Evolutionary conservation across 2,888 invertebrate species (phyloP).

Genomic region (Apoda limacodes): DNA sequence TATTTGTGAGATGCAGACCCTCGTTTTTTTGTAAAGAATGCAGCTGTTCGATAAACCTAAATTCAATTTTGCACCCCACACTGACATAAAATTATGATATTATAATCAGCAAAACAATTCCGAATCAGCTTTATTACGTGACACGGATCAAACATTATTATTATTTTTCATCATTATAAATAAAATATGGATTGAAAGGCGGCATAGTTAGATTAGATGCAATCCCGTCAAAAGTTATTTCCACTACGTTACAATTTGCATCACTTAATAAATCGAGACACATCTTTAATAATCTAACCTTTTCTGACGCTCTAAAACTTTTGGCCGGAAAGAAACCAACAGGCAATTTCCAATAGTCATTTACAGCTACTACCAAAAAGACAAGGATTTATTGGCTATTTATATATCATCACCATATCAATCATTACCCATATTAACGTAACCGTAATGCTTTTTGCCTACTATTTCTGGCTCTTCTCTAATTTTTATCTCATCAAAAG

Average conservation of each 20-base stretch:
- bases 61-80: neutral
- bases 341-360: slow-evolving; percentile 10
- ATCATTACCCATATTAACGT: slow-evolving; percentile 3
- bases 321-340: slow-evolving; percentile 6
- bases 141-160: neutral
- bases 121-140: neutral
- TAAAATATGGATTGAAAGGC: slow-evolving; percentile 2
- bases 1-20: neutral
- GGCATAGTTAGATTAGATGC: slow-evolving; percentile 10
- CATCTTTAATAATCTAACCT: slow-evolving; percentile 3
- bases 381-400: slow-evolving; percentile 9
- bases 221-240: slow-evolving; percentile 12
- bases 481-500: neutral
- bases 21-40: neutral
- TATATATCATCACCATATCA: slow-evolving; percentile 2
- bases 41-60: neutral
- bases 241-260: slow-evolving; percentile 1
- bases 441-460: neutral
- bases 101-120: neutral
- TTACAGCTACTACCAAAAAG: slow-evolving; percentile 9
- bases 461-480: neutral
- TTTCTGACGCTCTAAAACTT: slow-evolving; percentile 1
- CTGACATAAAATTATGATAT: neutral
- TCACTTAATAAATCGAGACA: slow-evolving; percentile 8
- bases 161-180: slow-evolving; percentile 1